Percentiles rank a stretch among this genome's conserved stretches.
Evolutionary conservation across 2,797 vertebrate species (phyloP).

Genomic region (Echiichthys vipera): DNA sequence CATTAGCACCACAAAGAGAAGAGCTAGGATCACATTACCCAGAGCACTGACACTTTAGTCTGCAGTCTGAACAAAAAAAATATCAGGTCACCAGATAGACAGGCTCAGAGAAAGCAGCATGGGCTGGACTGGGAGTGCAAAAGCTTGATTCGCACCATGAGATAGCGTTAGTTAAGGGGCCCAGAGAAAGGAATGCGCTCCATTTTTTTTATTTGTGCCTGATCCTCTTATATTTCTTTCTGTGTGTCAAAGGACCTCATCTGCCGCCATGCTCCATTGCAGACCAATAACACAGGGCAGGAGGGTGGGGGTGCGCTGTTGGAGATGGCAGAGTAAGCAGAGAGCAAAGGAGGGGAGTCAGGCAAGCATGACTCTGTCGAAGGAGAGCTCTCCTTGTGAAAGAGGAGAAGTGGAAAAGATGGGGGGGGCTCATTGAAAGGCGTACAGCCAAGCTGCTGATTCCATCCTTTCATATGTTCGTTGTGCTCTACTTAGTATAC

Average conservation of each 20-base stretch:
- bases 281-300: conserved; percentile 67
- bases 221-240: conserved; percentile 63
- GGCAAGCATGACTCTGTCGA: conserved; percentile 55
- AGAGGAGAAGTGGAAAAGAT: conserved; percentile 41
- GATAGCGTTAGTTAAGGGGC: conserved; percentile 18
- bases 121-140: conserved; percentile 5
- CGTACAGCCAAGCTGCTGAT: conserved; percentile 30
- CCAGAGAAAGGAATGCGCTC: conserved; percentile 40
- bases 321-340: conserved; percentile 1
- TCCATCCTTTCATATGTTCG: conserved; percentile 6
- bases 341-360: conserved; percentile 33
- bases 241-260: conserved; percentile 73
- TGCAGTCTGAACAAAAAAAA: conserved; percentile 32
- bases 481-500: background rate
- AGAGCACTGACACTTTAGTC: conserved; percentile 53
- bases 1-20: conserved; percentile 79
- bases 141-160: background rate
- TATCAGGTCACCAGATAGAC: conserved; percentile 36
- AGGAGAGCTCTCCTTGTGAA: conserved; percentile 57
- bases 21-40: conserved; percentile 66
- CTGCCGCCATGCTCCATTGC: conserved; percentile 73
- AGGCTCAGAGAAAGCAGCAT: conserved; percentile 12
- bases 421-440: conserved; percentile 9
- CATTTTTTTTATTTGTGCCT: conserved; percentile 14
- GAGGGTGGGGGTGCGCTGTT: conserved; percentile 22